Evolutionary conservation across 2,113 vertebrate genomes (phyloP), one percentile per base, ranked within the genome.

Genomic region (Globicephala melas): DNA sequence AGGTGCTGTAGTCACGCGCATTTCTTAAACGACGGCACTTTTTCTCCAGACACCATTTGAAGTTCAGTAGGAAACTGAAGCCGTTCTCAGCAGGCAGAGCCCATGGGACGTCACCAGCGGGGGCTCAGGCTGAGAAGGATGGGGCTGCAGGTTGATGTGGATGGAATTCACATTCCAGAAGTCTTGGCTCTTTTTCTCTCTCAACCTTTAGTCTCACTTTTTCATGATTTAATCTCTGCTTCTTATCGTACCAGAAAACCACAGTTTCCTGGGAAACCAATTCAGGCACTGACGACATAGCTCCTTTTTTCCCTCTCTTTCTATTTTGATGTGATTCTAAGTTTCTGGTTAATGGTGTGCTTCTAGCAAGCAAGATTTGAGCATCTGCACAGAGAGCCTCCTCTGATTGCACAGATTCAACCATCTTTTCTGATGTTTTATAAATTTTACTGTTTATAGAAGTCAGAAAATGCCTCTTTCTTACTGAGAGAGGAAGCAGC

Each of bases 41-140:
- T n/a, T 55, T 20, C 76, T 63, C 84, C 33, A 14, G 79, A 18
- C 14, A 15, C 50, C 21, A 1, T 15, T 9, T 55, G 4, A 17
- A 62, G 50, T 70, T 68, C 18, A 2, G 31, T 3, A 15, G 25
- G 94, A 65, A 33, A 13, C 0, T 2, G 14, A 15, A 41, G 20
- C 3, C 0, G 0, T 15, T 10, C 1, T 0, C 2, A 82, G 68
- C 44, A 26, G 55, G 77, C 21, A 44, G 17, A 12, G 12, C 21
- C 20, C 11, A 0, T 10, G 3, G 11, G 6, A 23, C 11, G 74
- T 7, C 0, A 0, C 25, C 23, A 2, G 31, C 2, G 38, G 76
- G 33, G 4, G 1, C 2, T 28, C 2, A 26, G 53, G 23, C 41
- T 3, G 0, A 0, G 17, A 6, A 12, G n/a, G 65, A 6, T 0